Conservation (phyloP, 2,113 vertebrate species). For the Austrofundulus limnaeus region DNA sequence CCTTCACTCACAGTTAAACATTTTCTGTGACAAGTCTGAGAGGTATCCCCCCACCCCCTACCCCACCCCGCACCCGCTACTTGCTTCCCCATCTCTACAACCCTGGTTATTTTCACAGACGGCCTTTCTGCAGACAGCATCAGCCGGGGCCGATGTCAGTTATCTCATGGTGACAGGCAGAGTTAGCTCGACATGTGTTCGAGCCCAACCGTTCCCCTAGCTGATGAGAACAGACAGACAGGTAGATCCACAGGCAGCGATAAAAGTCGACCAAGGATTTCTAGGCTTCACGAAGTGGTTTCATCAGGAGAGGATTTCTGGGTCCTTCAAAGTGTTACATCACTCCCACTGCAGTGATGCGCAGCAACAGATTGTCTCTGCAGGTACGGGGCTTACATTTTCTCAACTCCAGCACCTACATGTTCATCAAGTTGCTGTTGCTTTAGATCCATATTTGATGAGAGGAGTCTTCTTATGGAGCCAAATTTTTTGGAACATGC, state of each 20-base stretch:
- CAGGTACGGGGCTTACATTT: slow-evolving; percentile 18
- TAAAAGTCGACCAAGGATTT: slow-evolving; percentile 55
- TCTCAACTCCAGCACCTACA: background rate
- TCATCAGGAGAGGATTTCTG: slow-evolving; percentile 68
- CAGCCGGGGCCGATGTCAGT: slow-evolving; percentile 44
- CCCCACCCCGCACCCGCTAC: too few species aligned
- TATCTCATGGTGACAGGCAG: slow-evolving; percentile 51
- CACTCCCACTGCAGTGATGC: slow-evolving; percentile 49
- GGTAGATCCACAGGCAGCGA: slow-evolving; percentile 48
- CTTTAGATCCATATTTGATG: background rate
- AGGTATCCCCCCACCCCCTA: background rate
- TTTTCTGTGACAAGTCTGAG: slow-evolving; percentile 36
- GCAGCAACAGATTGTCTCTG: slow-evolving; percentile 30
- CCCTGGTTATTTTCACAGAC: slow-evolving; percentile 34
- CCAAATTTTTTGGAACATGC: background rate
- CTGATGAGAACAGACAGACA: slow-evolving; percentile 65
- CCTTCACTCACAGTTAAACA: slow-evolving; percentile 54
- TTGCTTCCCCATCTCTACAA: background rate
- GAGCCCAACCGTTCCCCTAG: slow-evolving; percentile 28
- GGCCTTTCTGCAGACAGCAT: slow-evolving; percentile 15
- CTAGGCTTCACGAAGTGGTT: slow-evolving; percentile 54
- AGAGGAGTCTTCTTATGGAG: background rate
- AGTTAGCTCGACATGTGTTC: slow-evolving; percentile 58
- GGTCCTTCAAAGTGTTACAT: slow-evolving; percentile 64
- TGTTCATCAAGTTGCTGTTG: background rate